phyloP scores from a whole-genome alignment of 2,888 invertebrate species.

The Bursaphelenchus okinawaensis region DNA sequence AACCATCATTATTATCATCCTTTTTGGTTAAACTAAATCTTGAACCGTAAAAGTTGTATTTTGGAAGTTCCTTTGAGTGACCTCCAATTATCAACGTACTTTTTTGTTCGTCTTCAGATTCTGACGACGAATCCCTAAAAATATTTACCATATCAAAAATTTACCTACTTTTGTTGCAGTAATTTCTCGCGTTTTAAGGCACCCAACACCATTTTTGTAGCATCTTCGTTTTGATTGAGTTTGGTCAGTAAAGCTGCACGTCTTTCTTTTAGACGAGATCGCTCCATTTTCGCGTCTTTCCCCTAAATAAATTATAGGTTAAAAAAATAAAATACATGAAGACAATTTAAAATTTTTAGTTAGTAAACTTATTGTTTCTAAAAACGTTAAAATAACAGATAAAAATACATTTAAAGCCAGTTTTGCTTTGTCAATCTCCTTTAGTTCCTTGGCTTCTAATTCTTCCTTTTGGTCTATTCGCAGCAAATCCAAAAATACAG shows the following conservation, averaged over 20 bases:
- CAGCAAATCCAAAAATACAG: conserved; percentile 18
- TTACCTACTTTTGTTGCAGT: neutral
- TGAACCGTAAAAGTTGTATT: no score
- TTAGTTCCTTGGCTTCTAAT: conserved; percentile 40
- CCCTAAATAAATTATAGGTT: conserved; percentile 36
- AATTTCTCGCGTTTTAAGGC: no score
- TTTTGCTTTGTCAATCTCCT: conserved; percentile 52
- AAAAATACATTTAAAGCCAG: conserved; percentile 45
- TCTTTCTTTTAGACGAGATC: conserved; percentile 41
- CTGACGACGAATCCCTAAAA: neutral
- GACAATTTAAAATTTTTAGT: no score
- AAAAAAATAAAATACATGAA: conserved; percentile 5
- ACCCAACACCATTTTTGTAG: conserved; percentile 41
- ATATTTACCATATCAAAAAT: neutral
- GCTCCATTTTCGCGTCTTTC: conserved; percentile 43
- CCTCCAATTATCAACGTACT: conserved; percentile 6
- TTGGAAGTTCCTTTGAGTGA: neutral
- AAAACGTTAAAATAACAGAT: conserved; percentile 36
- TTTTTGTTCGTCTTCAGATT: conserved; percentile 5
- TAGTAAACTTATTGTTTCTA: no score
- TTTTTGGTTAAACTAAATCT: neutral
- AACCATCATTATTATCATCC: conserved; percentile 24
- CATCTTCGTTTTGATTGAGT: conserved; percentile 36
- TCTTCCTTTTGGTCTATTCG: conserved; percentile 45
- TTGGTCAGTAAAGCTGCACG: conserved; percentile 39